Conservation (phyloP, 2,113 vertebrate species). For the Muntiacus muntjak region DNA sequence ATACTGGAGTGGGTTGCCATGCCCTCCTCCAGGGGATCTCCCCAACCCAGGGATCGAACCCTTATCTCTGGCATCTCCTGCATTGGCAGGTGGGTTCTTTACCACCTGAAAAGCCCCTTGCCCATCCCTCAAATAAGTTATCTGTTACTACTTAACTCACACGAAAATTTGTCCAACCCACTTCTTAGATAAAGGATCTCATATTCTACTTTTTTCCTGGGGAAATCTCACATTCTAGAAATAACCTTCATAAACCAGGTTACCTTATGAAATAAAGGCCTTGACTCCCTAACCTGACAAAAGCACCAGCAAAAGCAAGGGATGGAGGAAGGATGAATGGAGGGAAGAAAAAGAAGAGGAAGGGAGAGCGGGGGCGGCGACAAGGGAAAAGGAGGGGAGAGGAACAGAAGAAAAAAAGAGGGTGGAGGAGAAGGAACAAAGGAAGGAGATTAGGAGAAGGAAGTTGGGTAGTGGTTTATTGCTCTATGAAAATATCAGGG, state of each 20-base stretch:
- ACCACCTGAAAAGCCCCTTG: neutral
- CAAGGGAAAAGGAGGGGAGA: neutral
- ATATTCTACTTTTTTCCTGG: neutral
- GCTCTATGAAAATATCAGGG: neutral
- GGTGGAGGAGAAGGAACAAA: neutral
- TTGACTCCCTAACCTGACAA: neutral
- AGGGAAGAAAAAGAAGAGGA: neutral
- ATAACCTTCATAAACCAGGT: neutral
- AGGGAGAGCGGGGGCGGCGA: rapidly evolving
- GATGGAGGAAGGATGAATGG: neutral
- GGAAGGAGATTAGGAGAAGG: neutral
- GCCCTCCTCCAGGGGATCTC: neutral
- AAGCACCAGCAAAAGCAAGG: neutral
- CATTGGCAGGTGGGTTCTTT: neutral
- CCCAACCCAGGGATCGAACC: rapidly evolving
- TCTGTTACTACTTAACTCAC: neutral
- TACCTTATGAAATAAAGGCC: neutral
- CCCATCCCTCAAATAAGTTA: neutral
- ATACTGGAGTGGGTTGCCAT: neutral
- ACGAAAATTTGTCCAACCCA: neutral
- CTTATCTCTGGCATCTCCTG: neutral
- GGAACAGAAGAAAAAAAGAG: neutral
- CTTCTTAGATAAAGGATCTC: neutral
- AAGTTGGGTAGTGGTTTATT: neutral
- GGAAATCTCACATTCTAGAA: neutral